Evolutionary conservation across 2,888 invertebrate genomes (phyloP).

Genomic region (Exephanes ischioxanthus): DNA sequence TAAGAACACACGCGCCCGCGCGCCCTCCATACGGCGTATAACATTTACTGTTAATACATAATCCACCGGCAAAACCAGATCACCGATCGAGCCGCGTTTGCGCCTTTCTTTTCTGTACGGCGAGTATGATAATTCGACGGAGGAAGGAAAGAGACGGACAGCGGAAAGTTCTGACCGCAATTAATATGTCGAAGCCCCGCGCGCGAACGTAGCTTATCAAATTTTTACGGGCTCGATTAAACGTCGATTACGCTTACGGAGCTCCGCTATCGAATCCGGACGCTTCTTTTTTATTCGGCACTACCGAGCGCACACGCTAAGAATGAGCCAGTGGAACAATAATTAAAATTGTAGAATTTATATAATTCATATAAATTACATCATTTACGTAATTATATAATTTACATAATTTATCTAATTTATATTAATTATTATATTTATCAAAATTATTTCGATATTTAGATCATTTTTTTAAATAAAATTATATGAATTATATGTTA

Average conservation of each 20-base stretch:
- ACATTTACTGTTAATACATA: slow-evolving; percentile 34
- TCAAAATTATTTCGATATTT: not conserved
- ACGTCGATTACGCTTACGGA: not conserved
- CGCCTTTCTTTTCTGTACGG: slow-evolving; percentile 30
- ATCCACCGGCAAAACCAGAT: slow-evolving; percentile 54
- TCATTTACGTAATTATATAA: not conserved
- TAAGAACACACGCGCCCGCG: not conserved
- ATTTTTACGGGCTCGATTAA: slow-evolving; percentile 52
- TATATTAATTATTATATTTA: not conserved
- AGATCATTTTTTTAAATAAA: not conserved
- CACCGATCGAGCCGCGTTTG: not conserved
- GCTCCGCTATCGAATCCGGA: not conserved
- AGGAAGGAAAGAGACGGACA: slow-evolving; percentile 23
- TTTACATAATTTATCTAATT: too few relatives aligned
- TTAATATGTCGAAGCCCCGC: slow-evolving; percentile 1
- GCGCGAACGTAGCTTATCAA: slow-evolving; percentile 26
- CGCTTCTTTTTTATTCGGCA: not conserved
- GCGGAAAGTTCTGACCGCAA: slow-evolving; percentile 42
- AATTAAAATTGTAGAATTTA: not conserved
- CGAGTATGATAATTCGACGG: slow-evolving; percentile 10
- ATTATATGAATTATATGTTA: too few relatives aligned
- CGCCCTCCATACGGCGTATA: slow-evolving; percentile 5
- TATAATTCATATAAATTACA: not conserved
- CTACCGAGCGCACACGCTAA: not conserved
- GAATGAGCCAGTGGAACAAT: not conserved